Percentiles rank a stretch among this genome's conserved stretches.
Evolutionary conservation across 2,113 vertebrate genomes (phyloP).

Genomic region (Phocoena phocoena): DNA sequence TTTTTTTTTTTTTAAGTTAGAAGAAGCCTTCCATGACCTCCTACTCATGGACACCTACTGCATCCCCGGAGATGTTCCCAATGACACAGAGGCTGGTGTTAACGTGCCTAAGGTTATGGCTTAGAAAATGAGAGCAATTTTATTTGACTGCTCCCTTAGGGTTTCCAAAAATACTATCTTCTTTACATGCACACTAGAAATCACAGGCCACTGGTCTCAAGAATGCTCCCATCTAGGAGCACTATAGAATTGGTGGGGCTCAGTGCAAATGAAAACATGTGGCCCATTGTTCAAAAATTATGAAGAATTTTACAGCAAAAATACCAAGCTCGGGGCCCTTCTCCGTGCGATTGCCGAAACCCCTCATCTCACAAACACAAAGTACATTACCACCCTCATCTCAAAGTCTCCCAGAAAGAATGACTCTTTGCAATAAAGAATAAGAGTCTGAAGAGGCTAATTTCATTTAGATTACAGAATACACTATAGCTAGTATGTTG

Average conservation of each 20-base stretch:
- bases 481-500: neutral
- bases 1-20: neutral
- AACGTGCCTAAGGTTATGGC: conserved; percentile 35
- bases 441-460: neutral
- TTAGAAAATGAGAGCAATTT: conserved; percentile 69
- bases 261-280: neutral
- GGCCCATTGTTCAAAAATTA: neutral
- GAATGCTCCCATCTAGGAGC: neutral
- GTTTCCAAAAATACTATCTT: conserved; percentile 61
- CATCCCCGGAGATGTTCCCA: neutral
- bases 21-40: conserved; percentile 40
- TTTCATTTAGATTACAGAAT: neutral
- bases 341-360: fast-evolving
- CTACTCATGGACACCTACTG: neutral
- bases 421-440: neutral
- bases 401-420: neutral
- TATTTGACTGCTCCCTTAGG: conserved; percentile 22
- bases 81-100: conserved; percentile 13
- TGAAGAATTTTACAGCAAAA: neutral
- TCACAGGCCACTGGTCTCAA: neutral
- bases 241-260: neutral
- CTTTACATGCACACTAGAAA: neutral
- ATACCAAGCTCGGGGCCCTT: neutral
- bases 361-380: neutral
- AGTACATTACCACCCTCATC: neutral